These are phyloP conservation scores for Tragelaphus oryx DNA, from an alignment of 2,797 vertebrate species.

Conservation along the genomic window DNA sequence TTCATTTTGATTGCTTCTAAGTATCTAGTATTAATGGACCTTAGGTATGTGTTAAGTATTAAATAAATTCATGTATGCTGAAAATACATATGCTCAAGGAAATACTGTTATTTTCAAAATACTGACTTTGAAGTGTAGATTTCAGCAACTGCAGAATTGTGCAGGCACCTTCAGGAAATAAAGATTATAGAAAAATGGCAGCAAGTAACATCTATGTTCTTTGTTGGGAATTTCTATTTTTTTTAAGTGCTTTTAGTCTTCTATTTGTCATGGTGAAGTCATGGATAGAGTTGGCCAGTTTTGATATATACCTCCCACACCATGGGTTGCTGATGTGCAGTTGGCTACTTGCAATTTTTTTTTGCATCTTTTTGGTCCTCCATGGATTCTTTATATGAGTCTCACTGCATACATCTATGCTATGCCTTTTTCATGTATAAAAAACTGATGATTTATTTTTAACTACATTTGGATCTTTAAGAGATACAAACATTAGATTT, in stretches of 20 bases:
- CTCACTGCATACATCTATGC: background rate
- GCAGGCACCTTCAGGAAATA: conserved; percentile 17
- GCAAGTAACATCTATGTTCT: background rate
- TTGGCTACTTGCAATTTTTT: background rate
- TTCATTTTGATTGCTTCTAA: background rate
- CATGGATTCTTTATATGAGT: background rate
- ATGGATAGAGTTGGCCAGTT: background rate
- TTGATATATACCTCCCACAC: background rate
- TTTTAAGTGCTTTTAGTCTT: background rate
- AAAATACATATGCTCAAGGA: background rate
- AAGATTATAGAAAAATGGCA: background rate
- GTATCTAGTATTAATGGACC: background rate
- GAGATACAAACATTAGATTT: background rate
- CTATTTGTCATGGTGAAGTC: background rate
- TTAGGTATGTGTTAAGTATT: background rate
- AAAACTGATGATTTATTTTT: background rate
- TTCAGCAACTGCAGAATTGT: background rate
- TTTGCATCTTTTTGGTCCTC: background rate
- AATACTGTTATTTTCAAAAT: background rate
- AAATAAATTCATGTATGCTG: background rate
- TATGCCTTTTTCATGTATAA: background rate
- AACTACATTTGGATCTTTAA: conserved; percentile 4
- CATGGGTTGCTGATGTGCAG: background rate
- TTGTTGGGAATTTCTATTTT: background rate
- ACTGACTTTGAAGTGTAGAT: background rate